Base-by-base conservation (phyloP, 1,140 invertebrate species). In the Marisa cornuarietis region DNA sequence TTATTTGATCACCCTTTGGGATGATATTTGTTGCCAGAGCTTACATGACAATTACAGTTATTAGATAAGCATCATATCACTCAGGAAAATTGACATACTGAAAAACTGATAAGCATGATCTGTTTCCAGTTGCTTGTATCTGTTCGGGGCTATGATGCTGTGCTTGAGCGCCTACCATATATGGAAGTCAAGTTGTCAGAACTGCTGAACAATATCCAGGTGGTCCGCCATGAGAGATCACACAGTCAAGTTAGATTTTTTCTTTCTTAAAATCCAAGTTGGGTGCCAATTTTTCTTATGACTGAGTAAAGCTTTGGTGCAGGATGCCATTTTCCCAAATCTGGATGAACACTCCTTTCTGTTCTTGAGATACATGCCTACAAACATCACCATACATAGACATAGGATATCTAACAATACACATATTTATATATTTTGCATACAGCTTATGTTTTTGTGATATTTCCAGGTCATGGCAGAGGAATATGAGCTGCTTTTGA, bases 401-500 rank as follows among this genome's bases (percentile, higher is more conserved):
- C 6, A 42, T 42, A 42, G 31, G 31, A 42, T 42, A 42, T 42
- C 2, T 42, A 42, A 4, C 2, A 2, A 42, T 6, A 42, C 31
- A 42, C 31, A 42, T 42, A 63, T 63, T n/a, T n/a, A n/a, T n/a
- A n/a, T n/a, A n/a, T n/a, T n/a, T n/a, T 18, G 62, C 62, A n/a
- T 24, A n/a, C 65, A 24, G 22, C 13, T 6, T 14, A 31, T 71
- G 7, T 22, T 10, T 49, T 71, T 71, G 69, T 71, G 49, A 9
- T 13, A 42, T 24, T 42, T 31, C 13, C 65, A 77, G 76, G 78
- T 88, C 8, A 89, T 88, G 87, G 88, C 87, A 7, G 83, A 85
- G 61, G 83, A 87, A n/a, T 89, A 89, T 81, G 88, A 89, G 77
- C 74, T 87, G 62, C 61, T 88, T 13, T 80, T 89, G 3, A 88